Percentiles rank a stretch among this genome's conserved stretches.
These are phyloP conservation scores for Myotis planiceps DNA, from an alignment of 2,797 vertebrate species.

Conservation along the genomic window DNA sequence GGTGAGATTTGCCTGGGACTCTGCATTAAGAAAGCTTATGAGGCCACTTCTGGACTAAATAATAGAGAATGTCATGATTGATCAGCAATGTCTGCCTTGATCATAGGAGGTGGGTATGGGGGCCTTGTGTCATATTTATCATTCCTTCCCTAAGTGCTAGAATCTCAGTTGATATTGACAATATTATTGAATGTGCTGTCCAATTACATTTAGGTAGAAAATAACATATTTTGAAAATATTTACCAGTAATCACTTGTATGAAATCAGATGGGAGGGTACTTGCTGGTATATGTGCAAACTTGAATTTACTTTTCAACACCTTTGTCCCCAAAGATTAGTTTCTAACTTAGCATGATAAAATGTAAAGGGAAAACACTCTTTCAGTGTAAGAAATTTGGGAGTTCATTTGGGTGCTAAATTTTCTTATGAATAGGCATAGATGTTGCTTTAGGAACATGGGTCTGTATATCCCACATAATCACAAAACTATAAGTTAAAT, in stretches of 20 bases:
- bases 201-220: conserved; percentile 14
- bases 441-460: neutral
- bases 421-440: neutral
- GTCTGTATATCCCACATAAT: conserved; percentile 1
- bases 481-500: neutral
- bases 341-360: neutral
- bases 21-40: neutral
- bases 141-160: neutral
- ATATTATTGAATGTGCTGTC: neutral
- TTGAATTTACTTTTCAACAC: neutral
- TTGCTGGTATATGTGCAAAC: neutral
- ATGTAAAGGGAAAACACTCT: neutral
- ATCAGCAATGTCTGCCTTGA: neutral
- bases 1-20: neutral
- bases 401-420: neutral
- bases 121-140: neutral
- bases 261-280: neutral
- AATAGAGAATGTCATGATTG: neutral
- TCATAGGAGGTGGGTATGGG: neutral
- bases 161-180: neutral
- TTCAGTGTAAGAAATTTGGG: neutral
- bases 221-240: conserved; percentile 13
- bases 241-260: neutral
- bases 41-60: neutral
- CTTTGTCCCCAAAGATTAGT: neutral